A percentile compares a stretch with the other conserved stretches of the same genome.
Conservation (phyloP, 2,888 invertebrate genomes). For the Xanthorhoe spadicearia region DNA sequence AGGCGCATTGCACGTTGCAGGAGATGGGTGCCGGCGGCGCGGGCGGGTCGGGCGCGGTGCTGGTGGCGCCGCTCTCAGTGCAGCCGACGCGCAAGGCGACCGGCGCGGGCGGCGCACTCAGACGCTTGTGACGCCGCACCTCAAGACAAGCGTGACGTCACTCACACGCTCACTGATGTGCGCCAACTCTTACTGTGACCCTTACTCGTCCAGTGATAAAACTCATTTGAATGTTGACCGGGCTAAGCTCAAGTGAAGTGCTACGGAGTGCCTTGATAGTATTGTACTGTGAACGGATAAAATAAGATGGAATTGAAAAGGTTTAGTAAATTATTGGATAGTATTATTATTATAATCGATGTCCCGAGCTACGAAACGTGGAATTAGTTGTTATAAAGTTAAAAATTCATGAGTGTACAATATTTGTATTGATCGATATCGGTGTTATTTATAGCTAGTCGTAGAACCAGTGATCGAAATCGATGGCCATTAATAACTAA, state of each 20-base stretch:
- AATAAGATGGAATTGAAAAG: constrained; percentile 55
- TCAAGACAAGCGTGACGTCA: constrained; percentile 55
- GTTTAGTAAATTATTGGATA: constrained; percentile 61
- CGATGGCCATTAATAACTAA: constrained; percentile 38
- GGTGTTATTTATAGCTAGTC: constrained; percentile 39
- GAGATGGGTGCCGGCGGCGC: constrained; percentile 88
- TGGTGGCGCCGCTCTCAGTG: constrained; percentile 92
- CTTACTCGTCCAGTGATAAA: constrained; percentile 39
- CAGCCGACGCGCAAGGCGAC: constrained; percentile 93
- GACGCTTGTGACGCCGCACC: constrained; percentile 87
- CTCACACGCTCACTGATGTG: not conserved
- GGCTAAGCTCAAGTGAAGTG: constrained; percentile 53
- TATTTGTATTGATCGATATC: constrained; percentile 40
- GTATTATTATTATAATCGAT: constrained; percentile 66
- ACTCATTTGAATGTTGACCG: constrained; percentile 56
- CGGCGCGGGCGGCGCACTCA: constrained; percentile 87
- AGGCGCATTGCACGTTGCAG: constrained; percentile 68
- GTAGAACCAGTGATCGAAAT: constrained; percentile 37
- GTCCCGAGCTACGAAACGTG: constrained; percentile 54
- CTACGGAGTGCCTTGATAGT: constrained; percentile 65
- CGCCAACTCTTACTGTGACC: no score
- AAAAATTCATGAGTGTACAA: constrained; percentile 46
- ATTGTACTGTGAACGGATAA: constrained; percentile 51
- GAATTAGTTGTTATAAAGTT: constrained; percentile 52
- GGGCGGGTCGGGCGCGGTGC: constrained; percentile 80